Evolutionary conservation across 2,797 vertebrate species (phyloP).

Genomic region (Acomys russatus): DNA sequence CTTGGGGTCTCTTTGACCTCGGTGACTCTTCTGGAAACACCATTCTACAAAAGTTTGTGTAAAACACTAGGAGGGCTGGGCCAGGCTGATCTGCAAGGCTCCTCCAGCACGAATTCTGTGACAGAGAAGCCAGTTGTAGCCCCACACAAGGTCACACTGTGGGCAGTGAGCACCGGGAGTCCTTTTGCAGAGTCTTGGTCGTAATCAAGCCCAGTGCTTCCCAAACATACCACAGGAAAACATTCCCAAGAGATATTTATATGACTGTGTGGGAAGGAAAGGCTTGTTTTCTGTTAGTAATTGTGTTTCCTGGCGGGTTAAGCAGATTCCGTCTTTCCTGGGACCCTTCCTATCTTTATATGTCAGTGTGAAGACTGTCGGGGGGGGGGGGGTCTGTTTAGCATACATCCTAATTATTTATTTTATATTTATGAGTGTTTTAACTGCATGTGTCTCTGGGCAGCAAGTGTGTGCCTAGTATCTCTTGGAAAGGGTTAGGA

Average conservation of each 20-base stretch:
- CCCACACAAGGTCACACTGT: not conserved
- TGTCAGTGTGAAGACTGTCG: not conserved
- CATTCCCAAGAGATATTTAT: not conserved
- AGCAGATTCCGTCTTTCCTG: not conserved
- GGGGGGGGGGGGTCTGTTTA: not conserved
- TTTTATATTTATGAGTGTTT: not conserved
- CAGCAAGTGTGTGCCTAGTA: not conserved
- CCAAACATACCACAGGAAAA: not conserved
- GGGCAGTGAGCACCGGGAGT: not conserved
- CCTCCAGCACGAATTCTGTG: not conserved
- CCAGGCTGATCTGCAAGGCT: not conserved
- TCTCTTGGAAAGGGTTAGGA: not conserved
- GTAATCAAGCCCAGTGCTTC: not conserved
- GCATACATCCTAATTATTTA: not conserved
- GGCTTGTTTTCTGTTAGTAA: slow-evolving; percentile 1
- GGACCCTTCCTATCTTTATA: not conserved
- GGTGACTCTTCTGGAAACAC: not conserved
- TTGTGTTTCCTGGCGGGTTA: not conserved
- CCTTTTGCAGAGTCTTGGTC: not conserved
- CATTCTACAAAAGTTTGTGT: not conserved
- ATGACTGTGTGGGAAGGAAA: not conserved
- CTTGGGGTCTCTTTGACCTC: not conserved
- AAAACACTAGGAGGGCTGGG: not conserved
- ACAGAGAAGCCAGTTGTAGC: not conserved
- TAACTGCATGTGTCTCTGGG: not conserved